phyloP scores from a whole-genome alignment of 1,140 invertebrate genomes.

The Drosophila nigrodunni region DNA sequence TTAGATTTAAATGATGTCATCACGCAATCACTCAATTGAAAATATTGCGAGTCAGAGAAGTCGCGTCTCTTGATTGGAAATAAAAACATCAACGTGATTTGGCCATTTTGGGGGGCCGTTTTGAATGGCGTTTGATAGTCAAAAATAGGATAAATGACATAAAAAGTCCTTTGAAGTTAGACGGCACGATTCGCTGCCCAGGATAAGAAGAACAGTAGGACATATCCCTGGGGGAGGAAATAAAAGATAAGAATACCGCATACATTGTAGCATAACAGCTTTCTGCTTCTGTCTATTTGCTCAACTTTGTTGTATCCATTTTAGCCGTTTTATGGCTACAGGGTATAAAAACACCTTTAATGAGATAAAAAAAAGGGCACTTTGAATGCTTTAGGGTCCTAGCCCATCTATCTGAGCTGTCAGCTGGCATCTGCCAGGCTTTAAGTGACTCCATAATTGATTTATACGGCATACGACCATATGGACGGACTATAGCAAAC shows the following conservation, averaged over 20 bases:
- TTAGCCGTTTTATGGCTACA: conserved; percentile 13
- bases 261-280: not conserved
- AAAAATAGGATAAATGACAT: conserved; percentile 2
- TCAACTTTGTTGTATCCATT: conserved; percentile 18
- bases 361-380: conserved; percentile 39
- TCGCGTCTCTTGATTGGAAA: conserved; percentile 5
- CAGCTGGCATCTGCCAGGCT: conserved; percentile 35
- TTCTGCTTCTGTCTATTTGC: not conserved
- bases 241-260: not conserved
- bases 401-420: conserved; percentile 25
- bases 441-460: conserved; percentile 45
- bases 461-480: conserved; percentile 35
- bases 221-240: not conserved
- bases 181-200: not conserved
- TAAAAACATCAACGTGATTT: conserved; percentile 1
- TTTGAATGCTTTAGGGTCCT: conserved; percentile 16
- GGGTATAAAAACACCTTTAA: conserved; percentile 28
- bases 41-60: not conserved
- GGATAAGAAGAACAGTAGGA: not conserved
- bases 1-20: conserved; percentile 17
- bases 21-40: conserved; percentile 21
- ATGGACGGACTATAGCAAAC: conserved; percentile 9
- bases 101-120: not conserved
- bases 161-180: not conserved
- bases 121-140: not conserved